These are phyloP conservation scores for Diplodus puntazzo DNA, from an alignment of 2,797 vertebrate genomes.

Conservation along the genomic window DNA sequence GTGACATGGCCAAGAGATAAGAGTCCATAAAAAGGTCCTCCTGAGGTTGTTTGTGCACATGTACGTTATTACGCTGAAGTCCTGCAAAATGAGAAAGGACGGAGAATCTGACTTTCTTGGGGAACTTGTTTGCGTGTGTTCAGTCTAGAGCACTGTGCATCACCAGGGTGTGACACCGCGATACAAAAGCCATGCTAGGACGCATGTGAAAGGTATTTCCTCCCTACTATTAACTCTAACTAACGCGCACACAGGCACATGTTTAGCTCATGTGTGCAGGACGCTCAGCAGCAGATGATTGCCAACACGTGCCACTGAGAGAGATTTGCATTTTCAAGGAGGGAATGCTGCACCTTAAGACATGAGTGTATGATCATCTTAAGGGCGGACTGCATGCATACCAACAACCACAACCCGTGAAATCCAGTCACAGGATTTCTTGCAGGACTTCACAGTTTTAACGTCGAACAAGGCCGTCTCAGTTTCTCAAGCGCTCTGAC, in stretches of 20 bases:
- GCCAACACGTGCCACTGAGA: not conserved
- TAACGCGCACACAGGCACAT: slow-evolving; percentile 18
- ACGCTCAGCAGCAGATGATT: slow-evolving; percentile 1
- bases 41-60: slow-evolving; percentile 5
- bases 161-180: slow-evolving; percentile 18
- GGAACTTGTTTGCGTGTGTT: not conserved
- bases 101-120: not conserved
- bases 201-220: not conserved
- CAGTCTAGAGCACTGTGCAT: not conserved
- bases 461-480: slow-evolving; percentile 1
- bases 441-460: slow-evolving; percentile 16
- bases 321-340: slow-evolving; percentile 3
- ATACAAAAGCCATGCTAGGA: not conserved
- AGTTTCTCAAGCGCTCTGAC: slow-evolving; percentile 3
- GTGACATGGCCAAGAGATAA: not conserved
- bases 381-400: not conserved
- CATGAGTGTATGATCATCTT: not conserved
- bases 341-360: slow-evolving; percentile 10
- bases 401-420: not conserved
- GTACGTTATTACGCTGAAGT: not conserved
- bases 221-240: not conserved
- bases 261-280: slow-evolving; percentile 3
- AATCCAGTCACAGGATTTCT: slow-evolving; percentile 20
- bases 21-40: not conserved
- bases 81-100: not conserved